These are phyloP conservation scores for Hydroisotoma schaefferi DNA, from an alignment of 2,888 invertebrate species.

Conservation along the genomic window DNA sequence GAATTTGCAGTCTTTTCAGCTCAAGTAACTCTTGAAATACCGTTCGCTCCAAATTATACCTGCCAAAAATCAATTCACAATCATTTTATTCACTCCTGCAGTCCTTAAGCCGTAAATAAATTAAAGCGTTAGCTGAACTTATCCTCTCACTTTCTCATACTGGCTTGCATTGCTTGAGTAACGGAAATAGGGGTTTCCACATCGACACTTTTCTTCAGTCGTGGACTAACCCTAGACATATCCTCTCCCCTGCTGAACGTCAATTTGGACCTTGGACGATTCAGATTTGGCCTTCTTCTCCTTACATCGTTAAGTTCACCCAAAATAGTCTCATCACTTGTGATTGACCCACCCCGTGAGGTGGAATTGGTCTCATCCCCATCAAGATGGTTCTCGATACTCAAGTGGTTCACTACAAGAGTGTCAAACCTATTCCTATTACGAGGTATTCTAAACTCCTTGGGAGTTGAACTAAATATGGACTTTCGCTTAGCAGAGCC, in stretches of 20 bases:
- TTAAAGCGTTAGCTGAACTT: neutral
- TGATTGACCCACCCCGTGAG: slow-evolving; percentile 32
- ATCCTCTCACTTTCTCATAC: slow-evolving; percentile 70
- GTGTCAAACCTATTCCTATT: slow-evolving; percentile 31
- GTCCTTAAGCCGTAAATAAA: neutral
- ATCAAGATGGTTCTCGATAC: slow-evolving; percentile 21
- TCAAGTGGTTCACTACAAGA: slow-evolving; percentile 32
- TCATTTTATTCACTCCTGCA: neutral
- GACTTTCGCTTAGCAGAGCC: slow-evolving; percentile 28
- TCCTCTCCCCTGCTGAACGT: slow-evolving; percentile 27
- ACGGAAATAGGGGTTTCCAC: slow-evolving; percentile 65
- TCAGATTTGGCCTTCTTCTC: slow-evolving; percentile 10
- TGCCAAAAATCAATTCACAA: slow-evolving; percentile 48
- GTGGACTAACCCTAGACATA: slow-evolving; percentile 17
- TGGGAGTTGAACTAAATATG: slow-evolving; percentile 37
- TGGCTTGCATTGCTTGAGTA: slow-evolving; percentile 80
- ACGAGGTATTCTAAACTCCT: slow-evolving; percentile 27
- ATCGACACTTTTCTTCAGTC: slow-evolving; percentile 26
- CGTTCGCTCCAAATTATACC: slow-evolving; percentile 85
- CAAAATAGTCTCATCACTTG: slow-evolving; percentile 29
- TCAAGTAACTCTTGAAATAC: slow-evolving; percentile 91
- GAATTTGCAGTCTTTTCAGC: slow-evolving; percentile 84
- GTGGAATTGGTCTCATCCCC: slow-evolving; percentile 31
- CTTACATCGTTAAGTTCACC: slow-evolving; percentile 11
- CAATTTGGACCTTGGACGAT: slow-evolving; percentile 28